Evolutionary conservation across 2,797 vertebrate species (phyloP).

Genomic region (Gobio occitaniae): DNA sequence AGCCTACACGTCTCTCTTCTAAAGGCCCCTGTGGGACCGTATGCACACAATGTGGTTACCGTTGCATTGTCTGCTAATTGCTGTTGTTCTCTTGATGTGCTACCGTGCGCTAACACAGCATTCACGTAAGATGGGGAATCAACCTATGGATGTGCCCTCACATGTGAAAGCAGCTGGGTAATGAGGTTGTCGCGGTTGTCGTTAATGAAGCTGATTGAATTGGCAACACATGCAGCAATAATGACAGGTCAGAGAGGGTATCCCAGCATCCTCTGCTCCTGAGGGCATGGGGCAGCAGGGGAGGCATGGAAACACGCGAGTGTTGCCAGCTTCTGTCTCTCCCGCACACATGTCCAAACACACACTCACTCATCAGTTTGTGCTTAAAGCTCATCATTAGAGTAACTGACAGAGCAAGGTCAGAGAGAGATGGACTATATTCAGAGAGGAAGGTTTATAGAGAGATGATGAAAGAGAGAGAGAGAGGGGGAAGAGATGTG

Average conservation of each 20-base stretch:
- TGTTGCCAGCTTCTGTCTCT: slow-evolving; percentile 21
- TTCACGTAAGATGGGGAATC: slow-evolving; percentile 13
- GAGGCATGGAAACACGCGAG: slow-evolving; percentile 33
- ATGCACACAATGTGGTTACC: slow-evolving; percentile 22
- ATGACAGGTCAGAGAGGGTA: slow-evolving; percentile 52
- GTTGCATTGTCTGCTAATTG: slow-evolving; percentile 26
- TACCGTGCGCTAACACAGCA: background rate
- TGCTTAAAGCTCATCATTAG: slow-evolving; percentile 51
- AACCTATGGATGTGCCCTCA: background rate
- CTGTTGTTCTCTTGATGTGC: slow-evolving; percentile 9
- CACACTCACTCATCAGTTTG: slow-evolving; percentile 38
- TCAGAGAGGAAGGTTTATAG: slow-evolving; percentile 32
- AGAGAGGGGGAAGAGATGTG: slow-evolving; percentile 1
- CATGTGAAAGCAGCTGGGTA: slow-evolving; percentile 25
- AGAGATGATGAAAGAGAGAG: slow-evolving; percentile 33
- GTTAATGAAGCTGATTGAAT: slow-evolving; percentile 49
- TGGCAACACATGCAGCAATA: slow-evolving; percentile 45
- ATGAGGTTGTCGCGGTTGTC: slow-evolving; percentile 12
- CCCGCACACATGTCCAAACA: slow-evolving; percentile 25
- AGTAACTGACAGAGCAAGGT: slow-evolving; percentile 52
- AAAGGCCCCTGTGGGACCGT: slow-evolving; percentile 28
- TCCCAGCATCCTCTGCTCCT: slow-evolving; percentile 40
- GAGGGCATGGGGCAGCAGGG: slow-evolving; percentile 7
- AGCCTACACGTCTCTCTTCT: background rate
- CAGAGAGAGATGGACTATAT: slow-evolving; percentile 32